These are phyloP conservation scores for Catamblyrhynchus diadema DNA, from an alignment of 2,797 vertebrate species.

Conservation along the genomic window DNA sequence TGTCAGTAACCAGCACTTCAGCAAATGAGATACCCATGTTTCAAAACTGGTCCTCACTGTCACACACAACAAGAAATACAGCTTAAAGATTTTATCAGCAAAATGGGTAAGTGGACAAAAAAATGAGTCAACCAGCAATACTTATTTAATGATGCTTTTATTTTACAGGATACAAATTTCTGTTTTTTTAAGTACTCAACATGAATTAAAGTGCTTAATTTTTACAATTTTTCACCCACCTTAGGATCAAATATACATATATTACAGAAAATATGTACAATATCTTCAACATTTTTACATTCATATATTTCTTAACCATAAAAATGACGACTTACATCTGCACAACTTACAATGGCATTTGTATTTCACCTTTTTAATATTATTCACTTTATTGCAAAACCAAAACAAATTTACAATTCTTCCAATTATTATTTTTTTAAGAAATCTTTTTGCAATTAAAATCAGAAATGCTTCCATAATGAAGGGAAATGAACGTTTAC, in stretches of 20 bases:
- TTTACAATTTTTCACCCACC: slow-evolving; percentile 68
- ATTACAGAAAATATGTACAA: slow-evolving; percentile 78
- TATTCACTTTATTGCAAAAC: slow-evolving; percentile 53
- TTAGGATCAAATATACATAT: slow-evolving; percentile 80
- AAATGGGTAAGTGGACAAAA: background rate
- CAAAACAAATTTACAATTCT: slow-evolving; percentile 36
- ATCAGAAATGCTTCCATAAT: background rate
- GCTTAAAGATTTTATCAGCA: background rate
- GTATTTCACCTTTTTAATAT: slow-evolving; percentile 34
- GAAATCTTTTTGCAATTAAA: background rate
- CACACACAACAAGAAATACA: background rate
- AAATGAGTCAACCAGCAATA: background rate
- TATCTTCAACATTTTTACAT: slow-evolving; percentile 75
- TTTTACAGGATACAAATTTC: slow-evolving; percentile 79
- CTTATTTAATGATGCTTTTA: slow-evolving; percentile 73
- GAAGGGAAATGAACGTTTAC: background rate
- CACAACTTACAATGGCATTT: slow-evolving; percentile 52
- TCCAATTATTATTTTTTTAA: slow-evolving; percentile 1
- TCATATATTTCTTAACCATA: slow-evolving; percentile 64
- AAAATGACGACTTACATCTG: slow-evolving; percentile 59
- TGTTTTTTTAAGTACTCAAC: slow-evolving; percentile 69
- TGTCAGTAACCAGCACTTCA: background rate
- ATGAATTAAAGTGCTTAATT: slow-evolving; percentile 81
- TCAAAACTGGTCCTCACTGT: background rate
- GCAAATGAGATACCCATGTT: background rate